Evolutionary conservation across 2,113 vertebrate genomes (phyloP), one percentile per base, ranked within the genome.

Genomic region (Leucosticte australis): DNA sequence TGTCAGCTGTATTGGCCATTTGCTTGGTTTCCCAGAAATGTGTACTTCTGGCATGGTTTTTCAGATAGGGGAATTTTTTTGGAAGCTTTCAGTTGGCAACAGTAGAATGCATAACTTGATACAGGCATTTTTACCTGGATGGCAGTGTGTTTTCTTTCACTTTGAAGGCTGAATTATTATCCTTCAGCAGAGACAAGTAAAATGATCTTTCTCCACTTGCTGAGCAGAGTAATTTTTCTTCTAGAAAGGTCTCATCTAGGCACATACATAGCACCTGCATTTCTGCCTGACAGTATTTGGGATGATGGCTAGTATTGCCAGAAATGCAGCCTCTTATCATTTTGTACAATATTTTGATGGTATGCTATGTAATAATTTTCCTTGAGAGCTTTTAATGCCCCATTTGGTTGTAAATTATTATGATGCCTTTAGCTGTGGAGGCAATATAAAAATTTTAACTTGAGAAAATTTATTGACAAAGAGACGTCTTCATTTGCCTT

Each of bases 11-110:
- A 93, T 71, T 94, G 93, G 79, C 87, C 94, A 75, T 94, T 95
- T 94, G 24, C 89, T 95, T 92, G n/a, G 33, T 97, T 97, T 97
- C 96, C 96, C 95, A 97, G 97, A 97, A 97, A 92, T 96, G 75
- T 49, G 64, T 94, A 69, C 52, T 94, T 97, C 95, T 96, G 96
- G 95, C 75, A 26, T 59, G 52, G 59, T 17, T 56, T 95, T 87
- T 77, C 63, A 87, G 90, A 96, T 93, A 93, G 87, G 95, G 95
- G 96, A 86, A 56, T 95, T 91, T 95, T 94, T 96, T 91, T 73
- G 70, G 65, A 97, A 89, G 65, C 69, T 88, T 95, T 96, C 76
- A 73, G 33, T 56, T 94, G 78, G 85, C 89, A 94, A 15, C 64
- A n/a, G 28, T 83, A 93, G 80, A 70, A 95, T 89, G 13, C 33